A percentile compares a stretch with the other conserved stretches of the same genome.
phyloP scores from a whole-genome alignment of 2,888 invertebrate genomes.

The Lasioglossum malachurum region DNA sequence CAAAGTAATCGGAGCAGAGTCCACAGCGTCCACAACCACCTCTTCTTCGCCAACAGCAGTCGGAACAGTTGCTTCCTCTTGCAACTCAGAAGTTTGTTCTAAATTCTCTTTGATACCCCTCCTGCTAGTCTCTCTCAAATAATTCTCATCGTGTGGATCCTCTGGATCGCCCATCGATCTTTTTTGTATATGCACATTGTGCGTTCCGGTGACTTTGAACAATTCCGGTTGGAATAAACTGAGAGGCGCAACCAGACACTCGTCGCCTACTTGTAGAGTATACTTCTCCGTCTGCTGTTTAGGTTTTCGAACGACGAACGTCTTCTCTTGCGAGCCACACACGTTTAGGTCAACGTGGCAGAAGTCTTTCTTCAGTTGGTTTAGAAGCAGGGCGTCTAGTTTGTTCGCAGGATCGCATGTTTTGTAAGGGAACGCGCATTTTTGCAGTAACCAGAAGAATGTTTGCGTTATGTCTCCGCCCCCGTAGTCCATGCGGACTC shows the following conservation, averaged over 20 bases:
- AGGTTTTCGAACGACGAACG: slow-evolving; percentile 91
- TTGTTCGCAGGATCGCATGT: slow-evolving; percentile 91
- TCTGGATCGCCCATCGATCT: slow-evolving; percentile 92
- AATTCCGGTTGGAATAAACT: slow-evolving; percentile 95
- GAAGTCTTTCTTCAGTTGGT: slow-evolving; percentile 94
- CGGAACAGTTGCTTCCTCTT: slow-evolving; percentile 84
- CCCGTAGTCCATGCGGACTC: slow-evolving; percentile 94
- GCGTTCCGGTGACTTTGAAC: slow-evolving; percentile 92
- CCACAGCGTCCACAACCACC: slow-evolving; percentile 85
- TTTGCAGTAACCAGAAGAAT: slow-evolving; percentile 94
- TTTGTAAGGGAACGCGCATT: slow-evolving; percentile 96
- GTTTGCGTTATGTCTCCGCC: slow-evolving; percentile 96
- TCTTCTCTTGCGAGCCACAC: slow-evolving; percentile 94
- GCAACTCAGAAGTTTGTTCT: slow-evolving; percentile 85
- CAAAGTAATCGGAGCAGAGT: slow-evolving; percentile 81
- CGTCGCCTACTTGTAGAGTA: slow-evolving; percentile 94
- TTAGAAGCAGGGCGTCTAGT: slow-evolving; percentile 92
- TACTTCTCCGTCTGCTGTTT: slow-evolving; percentile 89
- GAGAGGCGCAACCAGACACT: slow-evolving; percentile 95
- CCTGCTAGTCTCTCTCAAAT: slow-evolving; percentile 93
- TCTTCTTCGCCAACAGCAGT: slow-evolving; percentile 84
- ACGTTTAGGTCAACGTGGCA: slow-evolving; percentile 96
- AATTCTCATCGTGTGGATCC: slow-evolving; percentile 97
- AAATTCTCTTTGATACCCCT: slow-evolving; percentile 88
- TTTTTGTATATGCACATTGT: slow-evolving; percentile 90